Evolutionary conservation across 2,888 invertebrate species (phyloP).

Genomic region (Drosophila glabriapex): DNA sequence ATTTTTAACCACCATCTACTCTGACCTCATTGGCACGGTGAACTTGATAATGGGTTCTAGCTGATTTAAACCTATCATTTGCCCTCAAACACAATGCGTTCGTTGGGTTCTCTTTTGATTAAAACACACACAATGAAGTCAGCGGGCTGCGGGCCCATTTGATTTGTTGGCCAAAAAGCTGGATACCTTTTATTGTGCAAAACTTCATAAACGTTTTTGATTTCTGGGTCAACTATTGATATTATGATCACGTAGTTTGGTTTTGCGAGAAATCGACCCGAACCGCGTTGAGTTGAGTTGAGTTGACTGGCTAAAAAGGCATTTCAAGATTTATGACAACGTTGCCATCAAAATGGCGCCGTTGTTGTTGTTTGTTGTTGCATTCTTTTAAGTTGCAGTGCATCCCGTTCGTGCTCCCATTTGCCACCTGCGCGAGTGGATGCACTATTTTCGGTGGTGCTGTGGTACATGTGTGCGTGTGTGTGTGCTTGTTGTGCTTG

Average conservation of each 20-base stretch:
- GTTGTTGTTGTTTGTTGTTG: conserved; percentile 43
- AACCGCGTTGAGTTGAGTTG: conserved; percentile 14
- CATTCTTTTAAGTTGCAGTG: conserved; percentile 55
- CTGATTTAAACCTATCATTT: conserved; percentile 18
- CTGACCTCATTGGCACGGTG: conserved; percentile 31
- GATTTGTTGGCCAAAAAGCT: conserved; percentile 31
- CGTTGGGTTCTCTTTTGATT: conserved; percentile 27
- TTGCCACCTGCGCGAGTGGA: conserved; percentile 75
- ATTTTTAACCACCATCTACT: conserved; percentile 11
- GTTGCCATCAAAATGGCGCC: conserved; percentile 59
- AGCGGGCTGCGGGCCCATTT: conserved; percentile 21
- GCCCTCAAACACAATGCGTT: conserved; percentile 38
- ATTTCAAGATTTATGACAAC: conserved; percentile 65
- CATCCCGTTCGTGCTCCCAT: conserved; percentile 75
- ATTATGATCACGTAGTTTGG: conserved; percentile 77
- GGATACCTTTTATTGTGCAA: conserved; percentile 36
- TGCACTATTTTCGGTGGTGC: conserved; percentile 69
- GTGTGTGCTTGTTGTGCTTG: not conserved
- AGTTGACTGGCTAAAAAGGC: conserved; percentile 45
- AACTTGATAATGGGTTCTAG: conserved; percentile 15
- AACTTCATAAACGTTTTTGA: conserved; percentile 32
- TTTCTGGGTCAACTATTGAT: conserved; percentile 79
- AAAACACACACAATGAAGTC: conserved; percentile 35
- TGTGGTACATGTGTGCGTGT: conserved; percentile 1
- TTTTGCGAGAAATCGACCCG: conserved; percentile 74